Base-by-base conservation (phyloP, 2,888 invertebrate species). In the Parnassius orleans region DNA sequence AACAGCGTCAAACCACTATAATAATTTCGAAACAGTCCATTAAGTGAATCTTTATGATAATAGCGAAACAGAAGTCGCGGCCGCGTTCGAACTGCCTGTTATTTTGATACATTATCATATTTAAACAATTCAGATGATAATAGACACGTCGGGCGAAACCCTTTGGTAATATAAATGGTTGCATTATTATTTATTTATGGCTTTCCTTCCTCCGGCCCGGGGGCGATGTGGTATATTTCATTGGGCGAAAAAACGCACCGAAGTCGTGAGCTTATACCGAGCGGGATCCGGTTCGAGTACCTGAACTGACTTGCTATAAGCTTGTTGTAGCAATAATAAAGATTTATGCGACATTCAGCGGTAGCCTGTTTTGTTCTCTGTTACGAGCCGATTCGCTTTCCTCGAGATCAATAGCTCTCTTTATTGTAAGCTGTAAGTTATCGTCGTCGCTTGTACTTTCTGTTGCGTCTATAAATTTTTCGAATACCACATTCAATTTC, bases 101-200 rank as follows among this genome's bases (percentile, higher is more conserved):
- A 90, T 90, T 91, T 90, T 90, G 90, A 90, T 90, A 81, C 88
- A 91, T 91, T 91, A 90, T 90, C 91, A 91, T 91, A 91, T 90
- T 90, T 87, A 90, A 91, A 90, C 91, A 89, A 91, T 91, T 90
- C 90, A 82, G 86, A 91, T 91, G 91, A 87, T 91, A 91, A 91
- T 91, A 91, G 91, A 90, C 87, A 87, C 89, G 90, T 90, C 90
- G 88, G 84, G 84, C 76, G 77, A 89, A 90, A 90, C 90, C 91
- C 90, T 91, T 91, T 89, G 85, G 91, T 88, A 90, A 90, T 91
- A 91, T 91, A 90, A 91, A 91, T 91, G 89, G 89, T 86, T 85
- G 87, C 87, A 90, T 91, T 91, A 91, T 90, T 90, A 91, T 91
- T 90, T 91, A 91, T 91, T 91, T 91, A 91, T 90, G 90, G 81